Base-by-base conservation (phyloP, 2,888 invertebrate genomes). In the Scaptomyza polygonia region DNA sequence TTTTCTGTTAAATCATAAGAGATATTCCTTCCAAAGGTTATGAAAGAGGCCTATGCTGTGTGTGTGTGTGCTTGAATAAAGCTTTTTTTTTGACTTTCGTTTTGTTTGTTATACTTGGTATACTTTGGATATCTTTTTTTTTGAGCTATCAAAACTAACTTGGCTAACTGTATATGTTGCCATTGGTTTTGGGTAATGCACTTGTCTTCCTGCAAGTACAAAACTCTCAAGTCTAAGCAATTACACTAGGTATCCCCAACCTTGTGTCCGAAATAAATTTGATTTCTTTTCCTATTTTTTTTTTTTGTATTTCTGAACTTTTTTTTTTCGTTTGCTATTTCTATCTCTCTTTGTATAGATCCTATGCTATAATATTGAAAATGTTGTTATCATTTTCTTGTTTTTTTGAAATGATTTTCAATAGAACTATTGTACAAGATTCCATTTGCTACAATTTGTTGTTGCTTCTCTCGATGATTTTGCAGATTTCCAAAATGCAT, bases 171-270 rank as follows among this genome's bases (percentile, higher is more conserved):
- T n/a, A n/a, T n/a, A 44, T 52, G 42, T 57, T 54, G 75, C 64
- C 72, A n/a, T 63, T 64, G 64, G 42, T 52, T 57, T 77, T 69
- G 70, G 71, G 87, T 77, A 62, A 76, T 87, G 87, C 83, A 79
- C 84, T 86, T 76, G 84, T 71, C 75, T 83, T 75, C 78, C 52
- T 55, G 69, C 83, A 83, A 83, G 84, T 78, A 72, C 84, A 88
- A 72, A 56, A 74, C 89, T 71, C 87, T 65, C 61, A 71, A 67
- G 68, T 84, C 86, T 84, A 77, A 90, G 90, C 89, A 90, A 90
- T 90, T 90, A 90, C 90, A 90, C 89, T 90, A 80, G 88, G 89
- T 90, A 90, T 90, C 90, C 90, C 90, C 90, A 83, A 86, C 75
- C 79, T 80, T 77, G 67, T 78, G 75, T 69, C 81, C 84, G 58